Evolutionary conservation across 2,113 vertebrate genomes (phyloP).

Genomic region (Gobio gobio): DNA sequence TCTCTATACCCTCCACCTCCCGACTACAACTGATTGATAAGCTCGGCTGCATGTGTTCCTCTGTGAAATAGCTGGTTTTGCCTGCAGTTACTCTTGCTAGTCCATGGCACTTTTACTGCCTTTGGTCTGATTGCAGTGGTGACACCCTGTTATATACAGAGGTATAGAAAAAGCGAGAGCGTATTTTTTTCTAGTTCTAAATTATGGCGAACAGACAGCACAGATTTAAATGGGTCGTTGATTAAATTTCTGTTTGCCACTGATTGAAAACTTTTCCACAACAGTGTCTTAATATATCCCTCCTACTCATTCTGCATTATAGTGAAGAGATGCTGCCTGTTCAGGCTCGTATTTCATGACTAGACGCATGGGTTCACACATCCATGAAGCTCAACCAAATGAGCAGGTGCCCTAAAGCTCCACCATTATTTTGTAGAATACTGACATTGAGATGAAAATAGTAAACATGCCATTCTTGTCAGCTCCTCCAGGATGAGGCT

Average conservation of each 20-base stretch:
- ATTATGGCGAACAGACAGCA: background rate
- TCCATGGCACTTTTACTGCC: constrained; percentile 38
- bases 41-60: background rate
- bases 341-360: constrained; percentile 11
- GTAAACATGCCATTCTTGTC: constrained; percentile 36
- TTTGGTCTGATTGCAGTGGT: constrained; percentile 34
- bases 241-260: background rate
- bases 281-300: constrained; percentile 20
- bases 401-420: constrained; percentile 35
- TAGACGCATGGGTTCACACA: constrained; percentile 28
- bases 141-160: constrained; percentile 34
- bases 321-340: background rate
- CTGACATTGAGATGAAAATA: constrained; percentile 35
- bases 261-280: constrained; percentile 22
- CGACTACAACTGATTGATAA: constrained; percentile 28
- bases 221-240: background rate
- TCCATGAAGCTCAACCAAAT: constrained; percentile 32
- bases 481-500: constrained; percentile 16
- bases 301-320: constrained; percentile 27
- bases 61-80: constrained; percentile 23
- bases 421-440: constrained; percentile 22
- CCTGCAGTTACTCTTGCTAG: constrained; percentile 36
- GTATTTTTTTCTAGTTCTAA: background rate
- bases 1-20: background rate
- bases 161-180: background rate